Evolutionary conservation across 2,797 vertebrate species (phyloP), one percentile per base, ranked within the genome.

Genomic region (Eulemur rubriventer): DNA sequence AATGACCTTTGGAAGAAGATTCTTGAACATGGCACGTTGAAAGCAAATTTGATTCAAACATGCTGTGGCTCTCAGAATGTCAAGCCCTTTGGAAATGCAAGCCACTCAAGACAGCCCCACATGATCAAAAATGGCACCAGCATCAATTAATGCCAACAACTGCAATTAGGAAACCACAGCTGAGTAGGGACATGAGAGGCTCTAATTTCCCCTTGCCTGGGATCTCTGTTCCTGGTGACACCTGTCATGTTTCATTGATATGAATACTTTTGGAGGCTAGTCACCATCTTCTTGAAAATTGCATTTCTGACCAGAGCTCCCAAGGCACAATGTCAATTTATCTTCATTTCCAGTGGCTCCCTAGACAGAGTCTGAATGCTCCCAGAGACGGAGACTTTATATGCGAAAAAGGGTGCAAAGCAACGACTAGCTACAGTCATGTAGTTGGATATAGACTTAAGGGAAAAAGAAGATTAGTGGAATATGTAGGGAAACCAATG

Each of bases 191-290:
- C 94, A 96, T 61, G 89, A 96, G 72, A 83, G 80, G 26, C 28
- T 96, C 88, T 97, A 96, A 98, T 97, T 98, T 97, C 92, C 76
- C 43, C 55, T 91, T 97, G 91, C 96, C 88, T 67, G 16, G 90
- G 65, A 94, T 96, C 86, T 96, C 93, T 97, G 96, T 95, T 98
- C 84, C 92, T 96, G 91, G 90, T 97, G 97, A 96, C 96, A 98
- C 93, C 96, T 96, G 96, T 97, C 98, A 98, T 98, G 97, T 97
- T 95, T 95, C 97, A 98, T 97, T 95, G 96, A 96, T 63, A 59
- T 90, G 92, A 97, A 96, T 91, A 76, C 83, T 95, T 98, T 95
- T 69, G 92, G 96, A 97, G 33, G 69, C 87, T 65, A 92, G 86
- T 97, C 96, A 89, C 96, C 93, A 92, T 96, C 87, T 97, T 97